Conservation (phyloP, 1,140 invertebrate genomes). For the Danaus melanippus region DNA sequence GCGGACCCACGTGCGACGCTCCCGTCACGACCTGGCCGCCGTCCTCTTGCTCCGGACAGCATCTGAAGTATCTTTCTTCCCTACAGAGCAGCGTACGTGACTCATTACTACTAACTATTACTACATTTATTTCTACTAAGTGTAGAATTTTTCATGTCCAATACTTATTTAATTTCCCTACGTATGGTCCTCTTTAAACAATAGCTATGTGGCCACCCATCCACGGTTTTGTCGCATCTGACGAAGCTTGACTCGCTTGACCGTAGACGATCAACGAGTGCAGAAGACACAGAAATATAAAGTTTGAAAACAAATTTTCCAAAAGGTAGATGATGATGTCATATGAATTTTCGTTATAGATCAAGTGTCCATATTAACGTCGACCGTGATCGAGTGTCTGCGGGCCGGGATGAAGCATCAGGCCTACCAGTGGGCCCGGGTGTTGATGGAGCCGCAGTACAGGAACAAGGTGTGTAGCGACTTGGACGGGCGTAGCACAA, state of each 20-base stretch:
- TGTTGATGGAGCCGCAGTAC: conserved; percentile 95
- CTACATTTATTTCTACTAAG: too few species aligned
- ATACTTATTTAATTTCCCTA: too few species aligned
- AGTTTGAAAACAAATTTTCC: too few species aligned
- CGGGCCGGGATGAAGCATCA: conserved; percentile 90
- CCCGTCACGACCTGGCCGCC: conserved; percentile 92
- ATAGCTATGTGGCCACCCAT: too few species aligned
- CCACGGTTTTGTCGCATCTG: too few species aligned
- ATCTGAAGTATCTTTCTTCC: conserved; percentile 97
- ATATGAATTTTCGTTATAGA: conserved; percentile 76
- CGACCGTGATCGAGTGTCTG: conserved; percentile 97
- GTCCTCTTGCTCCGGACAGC: conserved; percentile 92
- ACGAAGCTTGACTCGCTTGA: too few species aligned
- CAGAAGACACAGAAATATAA: too few species aligned
- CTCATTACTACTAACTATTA: neutral
- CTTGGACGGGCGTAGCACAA: too few species aligned
- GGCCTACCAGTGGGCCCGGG: conserved; percentile 91
- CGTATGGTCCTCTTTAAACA: too few species aligned
- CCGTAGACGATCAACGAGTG: too few species aligned
- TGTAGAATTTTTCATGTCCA: conserved; percentile 18
- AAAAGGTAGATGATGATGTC: neutral
- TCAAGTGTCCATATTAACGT: conserved; percentile 96
- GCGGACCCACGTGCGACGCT: conserved; percentile 88
- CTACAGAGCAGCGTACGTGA: conserved; percentile 75
- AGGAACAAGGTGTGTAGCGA: conserved; percentile 71